Percentiles rank a stretch among this genome's conserved stretches.
These are phyloP conservation scores for Myiozetetes cayanensis DNA, from an alignment of 2,113 vertebrate species.

Conservation along the genomic window DNA sequence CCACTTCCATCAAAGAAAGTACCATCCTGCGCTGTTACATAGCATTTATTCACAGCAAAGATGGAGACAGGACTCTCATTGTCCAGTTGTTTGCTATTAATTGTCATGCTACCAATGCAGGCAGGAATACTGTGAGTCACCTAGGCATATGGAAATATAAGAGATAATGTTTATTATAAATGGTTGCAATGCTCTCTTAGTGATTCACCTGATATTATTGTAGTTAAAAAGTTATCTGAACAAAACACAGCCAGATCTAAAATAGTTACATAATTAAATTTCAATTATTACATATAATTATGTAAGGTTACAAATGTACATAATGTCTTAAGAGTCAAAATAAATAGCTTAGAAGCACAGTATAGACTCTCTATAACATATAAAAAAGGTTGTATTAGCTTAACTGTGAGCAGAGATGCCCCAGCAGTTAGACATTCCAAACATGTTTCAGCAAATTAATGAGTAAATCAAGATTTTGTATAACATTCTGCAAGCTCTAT, in stretches of 20 bases:
- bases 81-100: constrained; percentile 79
- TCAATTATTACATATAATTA: neutral
- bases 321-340: neutral
- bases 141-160: constrained; percentile 61
- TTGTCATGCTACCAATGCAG: constrained; percentile 78
- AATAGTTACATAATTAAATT: neutral
- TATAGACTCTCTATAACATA: neutral
- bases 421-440: neutral
- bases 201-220: neutral
- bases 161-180: neutral
- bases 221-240: neutral
- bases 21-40: constrained; percentile 79
- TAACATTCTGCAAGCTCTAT: neutral
- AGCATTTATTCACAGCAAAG: constrained; percentile 81
- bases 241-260: neutral
- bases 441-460: neutral
- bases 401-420: neutral
- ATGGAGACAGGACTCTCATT: constrained; percentile 62
- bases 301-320: neutral
- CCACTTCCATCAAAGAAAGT: constrained; percentile 91
- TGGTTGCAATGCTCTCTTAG: neutral
- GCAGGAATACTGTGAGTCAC: constrained; percentile 85
- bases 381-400: neutral
- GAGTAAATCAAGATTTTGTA: neutral
- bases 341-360: neutral